Evolutionary conservation across 2,113 vertebrate genomes (phyloP).

Genomic region (Ptilonorhynchus violaceus): DNA sequence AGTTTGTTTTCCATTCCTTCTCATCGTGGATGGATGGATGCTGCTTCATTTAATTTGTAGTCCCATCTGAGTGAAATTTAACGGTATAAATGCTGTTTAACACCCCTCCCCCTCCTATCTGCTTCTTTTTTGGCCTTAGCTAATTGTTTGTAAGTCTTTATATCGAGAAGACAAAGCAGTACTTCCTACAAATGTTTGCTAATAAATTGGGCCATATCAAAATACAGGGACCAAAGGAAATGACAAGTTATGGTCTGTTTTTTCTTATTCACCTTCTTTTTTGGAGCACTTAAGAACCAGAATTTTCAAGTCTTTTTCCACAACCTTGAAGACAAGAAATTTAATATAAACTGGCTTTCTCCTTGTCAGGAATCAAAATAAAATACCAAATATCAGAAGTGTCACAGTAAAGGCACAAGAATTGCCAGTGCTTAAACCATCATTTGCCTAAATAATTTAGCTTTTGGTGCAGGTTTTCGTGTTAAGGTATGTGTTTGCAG

Average conservation of each 20-base stretch:
- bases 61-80: not conserved
- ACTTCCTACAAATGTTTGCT: not conserved
- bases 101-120: not conserved
- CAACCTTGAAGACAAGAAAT: not conserved
- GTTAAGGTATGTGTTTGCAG: not conserved
- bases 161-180: not conserved
- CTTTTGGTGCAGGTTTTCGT: not conserved
- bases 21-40: not conserved
- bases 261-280: not conserved
- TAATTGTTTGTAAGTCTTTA: not conserved
- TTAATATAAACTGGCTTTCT: not conserved
- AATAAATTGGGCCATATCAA: not conserved
- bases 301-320: not conserved
- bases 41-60: not conserved
- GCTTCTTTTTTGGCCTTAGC: not conserved
- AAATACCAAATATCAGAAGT: not conserved
- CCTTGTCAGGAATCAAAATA: not conserved
- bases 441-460: not conserved
- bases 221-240: not conserved
- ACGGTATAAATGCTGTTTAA: not conserved
- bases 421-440: not conserved
- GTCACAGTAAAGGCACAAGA: not conserved
- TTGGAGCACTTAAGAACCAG: not conserved
- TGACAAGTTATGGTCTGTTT: not conserved
- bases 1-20: not conserved